These are phyloP conservation scores for Pammene aurita DNA, from an alignment of 2,888 invertebrate species.

Conservation along the genomic window DNA sequence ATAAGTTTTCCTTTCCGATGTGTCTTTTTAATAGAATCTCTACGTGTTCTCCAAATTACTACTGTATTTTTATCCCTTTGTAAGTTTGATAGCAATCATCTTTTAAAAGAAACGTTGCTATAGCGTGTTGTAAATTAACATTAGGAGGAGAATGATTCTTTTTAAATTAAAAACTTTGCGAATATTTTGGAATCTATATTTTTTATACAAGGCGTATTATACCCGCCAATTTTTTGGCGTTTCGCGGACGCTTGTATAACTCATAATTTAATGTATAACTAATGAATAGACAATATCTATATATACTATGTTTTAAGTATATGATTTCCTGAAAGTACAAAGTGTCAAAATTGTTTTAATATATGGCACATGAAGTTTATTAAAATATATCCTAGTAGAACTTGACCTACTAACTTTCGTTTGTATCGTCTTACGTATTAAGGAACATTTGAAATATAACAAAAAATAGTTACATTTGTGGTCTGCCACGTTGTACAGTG, in stretches of 20 bases:
- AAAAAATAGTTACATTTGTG: too few relatives aligned
- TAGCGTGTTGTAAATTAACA: background rate
- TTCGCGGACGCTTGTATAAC: background rate
- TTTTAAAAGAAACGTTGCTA: background rate
- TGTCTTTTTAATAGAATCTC: constrained; percentile 1
- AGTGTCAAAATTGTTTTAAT: background rate
- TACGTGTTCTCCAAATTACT: background rate
- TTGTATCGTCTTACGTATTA: too few relatives aligned
- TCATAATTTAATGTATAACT: background rate
- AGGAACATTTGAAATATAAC: too few relatives aligned
- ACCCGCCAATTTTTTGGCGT: background rate
- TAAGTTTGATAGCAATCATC: background rate
- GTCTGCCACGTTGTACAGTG: background rate
- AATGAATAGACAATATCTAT: background rate
- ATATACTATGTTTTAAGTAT: constrained; percentile 1
- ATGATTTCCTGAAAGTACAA: constrained; percentile 31
- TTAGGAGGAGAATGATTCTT: constrained; percentile 8
- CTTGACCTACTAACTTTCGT: too few relatives aligned
- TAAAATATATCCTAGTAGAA: background rate
- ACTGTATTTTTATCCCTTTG: background rate
- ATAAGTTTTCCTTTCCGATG: background rate
- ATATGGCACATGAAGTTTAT: background rate
- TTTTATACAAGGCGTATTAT: background rate
- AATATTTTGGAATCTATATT: background rate
- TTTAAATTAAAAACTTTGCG: background rate